phyloP scores from a whole-genome alignment of 2,888 invertebrate species.

The Agrotis exclamationis region DNA sequence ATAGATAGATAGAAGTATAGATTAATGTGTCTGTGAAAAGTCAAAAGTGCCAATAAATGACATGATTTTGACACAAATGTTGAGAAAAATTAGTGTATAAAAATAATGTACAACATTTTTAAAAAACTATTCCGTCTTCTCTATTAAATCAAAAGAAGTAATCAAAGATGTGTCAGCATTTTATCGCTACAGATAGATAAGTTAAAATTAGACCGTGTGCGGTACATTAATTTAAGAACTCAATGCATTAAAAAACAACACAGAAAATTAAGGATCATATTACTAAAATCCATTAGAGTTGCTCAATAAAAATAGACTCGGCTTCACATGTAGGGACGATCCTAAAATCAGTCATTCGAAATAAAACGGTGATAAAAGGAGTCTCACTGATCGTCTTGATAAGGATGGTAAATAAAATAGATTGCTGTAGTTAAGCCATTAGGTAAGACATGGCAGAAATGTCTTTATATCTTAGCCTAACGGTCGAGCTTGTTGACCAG shows the following conservation, averaged over 20 bases:
- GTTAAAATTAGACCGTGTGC: conserved; percentile 74
- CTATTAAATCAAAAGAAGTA: conserved; percentile 17
- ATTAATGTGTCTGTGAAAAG: too few species aligned
- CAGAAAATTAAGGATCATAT: conserved; percentile 86
- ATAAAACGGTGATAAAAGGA: conserved; percentile 77
- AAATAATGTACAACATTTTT: neutral
- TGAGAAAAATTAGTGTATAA: too few species aligned
- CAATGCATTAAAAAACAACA: conserved; percentile 81
- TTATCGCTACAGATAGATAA: conserved; percentile 75
- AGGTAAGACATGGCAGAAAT: conserved; percentile 15
- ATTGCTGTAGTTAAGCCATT: conserved; percentile 16
- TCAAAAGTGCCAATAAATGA: too few species aligned
- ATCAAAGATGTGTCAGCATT: conserved; percentile 63
- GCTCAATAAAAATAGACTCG: conserved; percentile 88
- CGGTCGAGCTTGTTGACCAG: neutral
- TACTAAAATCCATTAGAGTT: conserved; percentile 89
- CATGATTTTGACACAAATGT: too few species aligned
- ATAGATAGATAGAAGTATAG: too few species aligned
- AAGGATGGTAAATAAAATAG: conserved; percentile 54
- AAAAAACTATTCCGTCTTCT: neutral
- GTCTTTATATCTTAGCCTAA: conserved; percentile 3
- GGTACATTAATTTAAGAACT: conserved; percentile 78
- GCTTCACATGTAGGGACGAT: conserved; percentile 58
- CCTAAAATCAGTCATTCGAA: conserved; percentile 85
- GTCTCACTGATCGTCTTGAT: conserved; percentile 67